Conservation (phyloP, 2,113 vertebrate genomes). For the Aldabrachelys gigantea region DNA sequence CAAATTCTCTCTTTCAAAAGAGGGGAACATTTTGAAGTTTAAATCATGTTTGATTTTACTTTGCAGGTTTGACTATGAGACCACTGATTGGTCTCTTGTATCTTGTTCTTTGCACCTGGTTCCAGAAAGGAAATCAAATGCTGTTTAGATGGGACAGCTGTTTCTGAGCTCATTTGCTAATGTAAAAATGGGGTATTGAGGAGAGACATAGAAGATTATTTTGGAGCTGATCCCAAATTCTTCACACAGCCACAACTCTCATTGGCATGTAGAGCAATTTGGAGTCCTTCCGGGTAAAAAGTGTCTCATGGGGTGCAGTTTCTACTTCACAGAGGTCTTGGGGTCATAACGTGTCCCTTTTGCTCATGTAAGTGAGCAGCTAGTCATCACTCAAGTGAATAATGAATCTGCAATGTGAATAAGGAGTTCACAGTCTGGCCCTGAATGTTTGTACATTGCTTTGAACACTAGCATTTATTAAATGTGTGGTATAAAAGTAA, state of each 20-base stretch:
- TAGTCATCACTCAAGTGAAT: not conserved
- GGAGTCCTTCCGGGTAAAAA: not conserved
- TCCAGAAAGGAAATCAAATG: fast-evolving
- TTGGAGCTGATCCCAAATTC: not conserved
- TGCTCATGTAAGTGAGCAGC: not conserved
- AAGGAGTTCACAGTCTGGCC: not conserved
- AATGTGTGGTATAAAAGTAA: not conserved
- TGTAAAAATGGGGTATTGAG: not conserved
- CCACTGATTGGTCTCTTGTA: not conserved
- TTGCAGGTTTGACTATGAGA: not conserved
- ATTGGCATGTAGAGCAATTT: fast-evolving
- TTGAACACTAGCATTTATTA: not conserved
- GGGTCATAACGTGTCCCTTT: not conserved
- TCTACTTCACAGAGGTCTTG: fast-evolving
- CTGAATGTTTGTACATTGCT: not conserved
- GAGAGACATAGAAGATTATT: not conserved
- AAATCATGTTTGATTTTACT: not conserved
- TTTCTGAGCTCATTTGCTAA: fast-evolving
- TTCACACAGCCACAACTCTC: fast-evolving
- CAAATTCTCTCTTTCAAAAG: not conserved
- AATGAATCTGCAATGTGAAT: not conserved
- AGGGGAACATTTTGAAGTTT: not conserved
- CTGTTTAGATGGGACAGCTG: not conserved
- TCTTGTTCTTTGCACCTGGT: not conserved
- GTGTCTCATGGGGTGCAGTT: fast-evolving